These are phyloP conservation scores for Tetraodon nigroviridis DNA, from an alignment of 2,113 vertebrate species.

Conservation along the genomic window DNA sequence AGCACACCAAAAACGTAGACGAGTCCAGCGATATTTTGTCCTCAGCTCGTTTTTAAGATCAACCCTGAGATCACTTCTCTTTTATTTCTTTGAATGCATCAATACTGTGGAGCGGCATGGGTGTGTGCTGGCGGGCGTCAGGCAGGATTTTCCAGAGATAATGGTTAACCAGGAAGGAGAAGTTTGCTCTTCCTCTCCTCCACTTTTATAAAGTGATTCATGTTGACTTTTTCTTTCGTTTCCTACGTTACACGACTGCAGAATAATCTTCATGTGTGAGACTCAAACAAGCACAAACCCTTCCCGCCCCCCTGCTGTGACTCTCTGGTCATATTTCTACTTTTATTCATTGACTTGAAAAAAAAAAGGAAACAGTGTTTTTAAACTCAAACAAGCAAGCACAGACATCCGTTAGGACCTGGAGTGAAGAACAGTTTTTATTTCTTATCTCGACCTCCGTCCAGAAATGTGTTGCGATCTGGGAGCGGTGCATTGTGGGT, in stretches of 20 bases:
- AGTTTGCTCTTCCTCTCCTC: neutral
- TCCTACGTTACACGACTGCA: slow-evolving; percentile 2
- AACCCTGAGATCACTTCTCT: no score
- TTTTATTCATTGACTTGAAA: no score
- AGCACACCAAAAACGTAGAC: neutral
- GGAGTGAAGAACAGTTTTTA: neutral
- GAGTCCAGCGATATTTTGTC: no score
- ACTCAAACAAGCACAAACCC: neutral
- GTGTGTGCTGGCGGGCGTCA: no score
- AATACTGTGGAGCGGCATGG: no score
- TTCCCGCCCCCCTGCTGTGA: no score
- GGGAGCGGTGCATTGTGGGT: slow-evolving; percentile 34
- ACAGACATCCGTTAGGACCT: neutral
- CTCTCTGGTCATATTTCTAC: no score
- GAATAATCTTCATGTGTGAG: neutral
- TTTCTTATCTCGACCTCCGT: neutral
- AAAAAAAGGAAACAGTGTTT: no score
- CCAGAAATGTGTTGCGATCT: slow-evolving; percentile 9
- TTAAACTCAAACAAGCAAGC: neutral
- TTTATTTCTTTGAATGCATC: no score
- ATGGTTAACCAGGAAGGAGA: neutral
- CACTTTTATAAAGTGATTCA: neutral
- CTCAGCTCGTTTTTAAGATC: no score
- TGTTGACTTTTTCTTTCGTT: neutral
- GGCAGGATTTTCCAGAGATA: neutral